These are phyloP conservation scores for Pseudoips prasinana DNA, from an alignment of 2,888 invertebrate genomes.

Conservation along the genomic window DNA sequence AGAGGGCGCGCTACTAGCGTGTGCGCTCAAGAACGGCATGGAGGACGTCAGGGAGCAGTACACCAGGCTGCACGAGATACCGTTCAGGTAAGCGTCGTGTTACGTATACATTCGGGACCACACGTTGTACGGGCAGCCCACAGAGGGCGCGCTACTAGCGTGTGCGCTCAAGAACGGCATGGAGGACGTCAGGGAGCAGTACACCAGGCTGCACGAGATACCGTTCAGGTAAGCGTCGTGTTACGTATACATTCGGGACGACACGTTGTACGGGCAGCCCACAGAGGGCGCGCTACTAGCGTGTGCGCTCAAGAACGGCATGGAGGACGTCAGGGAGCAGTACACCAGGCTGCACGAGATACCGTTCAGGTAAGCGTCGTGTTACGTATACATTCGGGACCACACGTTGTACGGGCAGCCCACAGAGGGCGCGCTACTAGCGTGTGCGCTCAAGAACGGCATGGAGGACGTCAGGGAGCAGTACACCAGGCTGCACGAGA, in stretches of 20 bases:
- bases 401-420: constrained; percentile 95
- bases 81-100: constrained; percentile 87
- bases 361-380: constrained; percentile 89
- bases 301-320: constrained; percentile 95
- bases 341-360: constrained; percentile 95
- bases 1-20: constrained; percentile 97
- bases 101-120: constrained; percentile 95
- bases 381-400: too few relatives aligned
- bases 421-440: constrained; percentile 97
- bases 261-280: constrained; percentile 94
- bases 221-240: constrained; percentile 89
- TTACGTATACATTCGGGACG: constrained; percentile 94
- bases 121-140: constrained; percentile 95
- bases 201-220: constrained; percentile 94
- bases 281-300: constrained; percentile 98
- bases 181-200: constrained; percentile 90
- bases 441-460: constrained; percentile 95
- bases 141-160: constrained; percentile 97
- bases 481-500: constrained; percentile 94
- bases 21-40: constrained; percentile 96
- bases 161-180: constrained; percentile 96
- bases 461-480: constrained; percentile 91
- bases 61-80: constrained; percentile 94
- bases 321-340: constrained; percentile 90
- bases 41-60: constrained; percentile 90